A percentile compares a stretch with the other conserved stretches of the same genome.
phyloP scores from a whole-genome alignment of 2,888 invertebrate genomes.

The Ichneumoninae sp. region DNA sequence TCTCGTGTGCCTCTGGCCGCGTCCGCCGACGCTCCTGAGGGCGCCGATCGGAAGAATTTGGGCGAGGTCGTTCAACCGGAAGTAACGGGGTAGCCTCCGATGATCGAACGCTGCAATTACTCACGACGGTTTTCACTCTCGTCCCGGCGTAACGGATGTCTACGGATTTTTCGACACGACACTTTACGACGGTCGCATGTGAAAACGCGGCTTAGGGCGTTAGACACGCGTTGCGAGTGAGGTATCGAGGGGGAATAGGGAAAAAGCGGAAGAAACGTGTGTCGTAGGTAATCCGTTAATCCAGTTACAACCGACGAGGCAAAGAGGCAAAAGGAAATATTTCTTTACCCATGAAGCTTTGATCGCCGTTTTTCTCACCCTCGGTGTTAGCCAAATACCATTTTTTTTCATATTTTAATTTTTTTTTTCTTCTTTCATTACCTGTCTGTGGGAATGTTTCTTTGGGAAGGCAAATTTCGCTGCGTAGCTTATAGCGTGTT shows the following conservation, averaged over 20 bases:
- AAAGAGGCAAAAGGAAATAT: constrained; percentile 24
- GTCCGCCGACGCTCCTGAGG: not conserved
- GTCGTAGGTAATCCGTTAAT: constrained; percentile 72
- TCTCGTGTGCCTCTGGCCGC: not conserved
- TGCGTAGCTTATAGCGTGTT: not conserved
- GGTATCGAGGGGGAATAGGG: not conserved
- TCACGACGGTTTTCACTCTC: constrained; percentile 2
- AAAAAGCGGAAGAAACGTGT: not conserved
- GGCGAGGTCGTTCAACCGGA: constrained; percentile 69
- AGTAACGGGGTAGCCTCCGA: constrained; percentile 33
- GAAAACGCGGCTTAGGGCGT: constrained; percentile 9
- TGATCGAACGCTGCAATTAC: constrained; percentile 15
- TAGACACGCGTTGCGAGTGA: constrained; percentile 8
- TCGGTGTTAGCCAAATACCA: not conserved
- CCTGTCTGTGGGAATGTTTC: not conserved
- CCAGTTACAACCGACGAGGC: constrained; percentile 68
- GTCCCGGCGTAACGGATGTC: not conserved
- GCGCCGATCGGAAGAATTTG: constrained; percentile 62
- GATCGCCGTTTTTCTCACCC: not conserved
- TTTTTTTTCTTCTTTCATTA: not conserved
- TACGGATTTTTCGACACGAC: not conserved
- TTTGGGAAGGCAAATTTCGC: not conserved
- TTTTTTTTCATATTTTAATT: not conserved
- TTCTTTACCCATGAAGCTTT: not conserved
- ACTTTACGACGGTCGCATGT: not conserved